Base-by-base conservation (phyloP, 2,888 invertebrate species). In the Rhorus exstirpatorius region DNA sequence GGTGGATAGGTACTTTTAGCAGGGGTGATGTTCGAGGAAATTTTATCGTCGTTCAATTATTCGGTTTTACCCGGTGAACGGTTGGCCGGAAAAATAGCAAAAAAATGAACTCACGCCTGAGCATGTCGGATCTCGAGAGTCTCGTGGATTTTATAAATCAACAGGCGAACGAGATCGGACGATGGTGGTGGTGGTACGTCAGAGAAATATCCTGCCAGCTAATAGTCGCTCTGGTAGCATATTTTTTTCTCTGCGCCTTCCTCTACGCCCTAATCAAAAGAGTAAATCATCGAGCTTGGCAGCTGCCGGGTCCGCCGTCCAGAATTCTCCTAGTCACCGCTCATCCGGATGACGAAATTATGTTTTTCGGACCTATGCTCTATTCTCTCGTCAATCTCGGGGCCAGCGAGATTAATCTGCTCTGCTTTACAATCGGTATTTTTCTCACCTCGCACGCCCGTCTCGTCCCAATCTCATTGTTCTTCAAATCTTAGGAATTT, bases 301-400 rank as follows among this genome's bases (percentile, higher is more conserved):
- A 93, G 68, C 75, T 93, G 78, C 93, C 93, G 26, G 93, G 93
- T 63, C 92, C 93, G 51, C 92, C 93, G 19, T 78, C 86, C 12
- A 93, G 97, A 86, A 95, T 98, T 53, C 93, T 99, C 35, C 92
- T 99, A 70, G 96, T 99, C 0, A 97, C 96, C 53, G 98, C 99
- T 21, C 99, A 99, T 94, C 99, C 99, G 14, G 99, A 99, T 93
- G 99, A 99, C 92, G 99, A 99, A 93, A 98, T 98, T 88, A 99
- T 99, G 99, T 99, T 99, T 93, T 99, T 99, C 93, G 98, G 98
- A 0, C 99, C 99, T 17, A 95, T 97, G 49, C 95, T 98, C 84
- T 94, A 96, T 84, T 94, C 96, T 90, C 93, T 97, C 80, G 91
- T 93, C 1, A 95, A 94, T 86, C 94, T 95, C 60, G 94, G 95